Evolutionary conservation across 2,888 invertebrate genomes (phyloP), one percentile per base, ranked within the genome.

Genomic region (Oscheius sp.): DNA sequence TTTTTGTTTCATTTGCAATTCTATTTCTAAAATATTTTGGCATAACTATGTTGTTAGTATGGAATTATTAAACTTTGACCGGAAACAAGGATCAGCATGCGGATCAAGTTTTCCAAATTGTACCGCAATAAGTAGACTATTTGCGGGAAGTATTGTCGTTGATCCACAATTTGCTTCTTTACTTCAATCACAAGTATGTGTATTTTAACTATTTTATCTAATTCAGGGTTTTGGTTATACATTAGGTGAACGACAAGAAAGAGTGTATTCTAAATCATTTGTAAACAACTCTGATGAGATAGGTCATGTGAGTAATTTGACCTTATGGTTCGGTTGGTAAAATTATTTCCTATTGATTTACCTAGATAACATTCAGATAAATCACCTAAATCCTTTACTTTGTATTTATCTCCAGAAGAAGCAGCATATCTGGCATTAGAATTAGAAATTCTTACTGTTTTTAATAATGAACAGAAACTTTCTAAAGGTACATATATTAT

Each of bases 161-260:
- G 36, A 36, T 14, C 36, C 8, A 14, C 8, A 36, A 14, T 36
- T 36, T 36, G 36, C 36, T 36, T 36, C 36, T 9, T 9, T 36
- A 36, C 14, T 36, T 36, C 36, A 36, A 36, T 8, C 8, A 14
- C 36, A 36, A 14, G 36, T 36, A 36, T 9, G 8, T 36, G 14
- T 36, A n/a, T n/a, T n/a, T n/a, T 36, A 9, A 14, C 36, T 36
- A 36, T 36, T 36, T 36, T 36, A 8, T 36, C 14, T 36, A 8
- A 36, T n/a, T n/a, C n/a, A n/a, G n/a, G n/a, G n/a, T 32, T 68
- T 33, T 32, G 62, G 63, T 14, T 54, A 68, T 4, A 20, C 14
- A 24, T 30, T 67, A 47, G 67, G 67, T 9, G 67, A 67, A 8
- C 45, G 67, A 30, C 67, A 67, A 26, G 61, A 67, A 20, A 20